A percentile compares a stretch with the other conserved stretches of the same genome.
Evolutionary conservation across 2,797 vertebrate species (phyloP).

Genomic region (Natrix natrix): DNA sequence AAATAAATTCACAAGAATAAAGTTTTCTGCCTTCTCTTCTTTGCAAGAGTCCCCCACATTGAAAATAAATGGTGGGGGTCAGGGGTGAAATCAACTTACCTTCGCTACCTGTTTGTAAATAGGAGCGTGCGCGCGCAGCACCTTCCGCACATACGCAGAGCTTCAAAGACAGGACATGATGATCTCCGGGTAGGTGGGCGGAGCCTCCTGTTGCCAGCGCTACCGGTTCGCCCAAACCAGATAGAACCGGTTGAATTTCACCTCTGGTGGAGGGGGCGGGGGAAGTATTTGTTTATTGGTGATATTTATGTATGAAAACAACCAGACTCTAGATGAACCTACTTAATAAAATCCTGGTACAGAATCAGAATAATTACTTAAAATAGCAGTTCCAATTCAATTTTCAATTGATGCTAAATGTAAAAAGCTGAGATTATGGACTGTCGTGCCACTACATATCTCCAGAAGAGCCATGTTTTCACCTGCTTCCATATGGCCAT

Average conservation of each 20-base stretch:
- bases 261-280: too few species aligned
- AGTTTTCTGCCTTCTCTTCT: background rate
- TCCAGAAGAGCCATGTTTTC: background rate
- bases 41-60: background rate
- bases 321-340: background rate
- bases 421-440: background rate
- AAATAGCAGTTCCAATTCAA: background rate
- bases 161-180: too few species aligned
- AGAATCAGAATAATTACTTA: background rate
- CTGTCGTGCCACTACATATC: background rate
- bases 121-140: too few species aligned
- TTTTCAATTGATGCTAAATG: background rate
- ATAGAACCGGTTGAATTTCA: too few species aligned
- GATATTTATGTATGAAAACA: background rate
- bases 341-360: background rate
- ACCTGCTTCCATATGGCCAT: background rate
- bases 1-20: background rate
- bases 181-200: too few species aligned
- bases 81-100: too few species aligned
- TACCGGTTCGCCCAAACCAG: too few species aligned
- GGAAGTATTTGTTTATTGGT: background rate
- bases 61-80: background rate
- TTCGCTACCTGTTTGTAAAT: too few species aligned
- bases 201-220: too few species aligned
- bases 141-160: too few species aligned